phyloP scores from a whole-genome alignment of 2,888 invertebrate species.

The Smittia aterrima region DNA sequence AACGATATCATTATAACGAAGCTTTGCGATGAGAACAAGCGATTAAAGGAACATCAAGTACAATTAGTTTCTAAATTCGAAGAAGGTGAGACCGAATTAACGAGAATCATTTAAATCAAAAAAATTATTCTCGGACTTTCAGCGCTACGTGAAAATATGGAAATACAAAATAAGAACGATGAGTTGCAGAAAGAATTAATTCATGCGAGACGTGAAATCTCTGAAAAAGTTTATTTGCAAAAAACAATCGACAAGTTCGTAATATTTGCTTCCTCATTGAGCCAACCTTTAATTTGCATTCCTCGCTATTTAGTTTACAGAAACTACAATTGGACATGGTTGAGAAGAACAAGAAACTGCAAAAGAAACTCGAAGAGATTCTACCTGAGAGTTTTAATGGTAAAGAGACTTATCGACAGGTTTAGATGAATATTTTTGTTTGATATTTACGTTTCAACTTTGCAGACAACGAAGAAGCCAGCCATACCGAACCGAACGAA shows the following conservation, averaged over 20 bases:
- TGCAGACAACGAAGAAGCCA: no score
- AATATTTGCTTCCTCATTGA: no score
- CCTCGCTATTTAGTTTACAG: slow-evolving; percentile 44
- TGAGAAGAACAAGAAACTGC: slow-evolving; percentile 48
- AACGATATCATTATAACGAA: slow-evolving; percentile 32
- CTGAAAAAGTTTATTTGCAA: slow-evolving; percentile 36
- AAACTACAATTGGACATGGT: slow-evolving; percentile 46
- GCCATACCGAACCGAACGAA: background rate
- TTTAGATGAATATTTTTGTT: background rate
- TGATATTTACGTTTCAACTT: background rate
- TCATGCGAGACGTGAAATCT: slow-evolving; percentile 32
- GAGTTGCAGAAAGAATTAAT: slow-evolving; percentile 28
- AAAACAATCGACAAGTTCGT: slow-evolving; percentile 31
- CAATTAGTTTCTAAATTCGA: slow-evolving; percentile 36
- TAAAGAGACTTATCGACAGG: background rate
- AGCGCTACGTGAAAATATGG: slow-evolving; percentile 42
- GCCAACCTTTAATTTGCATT: background rate
- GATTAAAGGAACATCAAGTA: slow-evolving; percentile 30
- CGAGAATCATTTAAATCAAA: background rate
- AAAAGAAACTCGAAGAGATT: slow-evolving; percentile 51
- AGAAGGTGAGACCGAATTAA: slow-evolving; percentile 15
- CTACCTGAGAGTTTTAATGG: slow-evolving; percentile 46
- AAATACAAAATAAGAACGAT: slow-evolving; percentile 42
- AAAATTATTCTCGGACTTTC: background rate
- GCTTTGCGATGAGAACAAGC: slow-evolving; percentile 32